phyloP scores from a whole-genome alignment of 2,113 vertebrate species.

The Thamnophis sirtalis region DNA sequence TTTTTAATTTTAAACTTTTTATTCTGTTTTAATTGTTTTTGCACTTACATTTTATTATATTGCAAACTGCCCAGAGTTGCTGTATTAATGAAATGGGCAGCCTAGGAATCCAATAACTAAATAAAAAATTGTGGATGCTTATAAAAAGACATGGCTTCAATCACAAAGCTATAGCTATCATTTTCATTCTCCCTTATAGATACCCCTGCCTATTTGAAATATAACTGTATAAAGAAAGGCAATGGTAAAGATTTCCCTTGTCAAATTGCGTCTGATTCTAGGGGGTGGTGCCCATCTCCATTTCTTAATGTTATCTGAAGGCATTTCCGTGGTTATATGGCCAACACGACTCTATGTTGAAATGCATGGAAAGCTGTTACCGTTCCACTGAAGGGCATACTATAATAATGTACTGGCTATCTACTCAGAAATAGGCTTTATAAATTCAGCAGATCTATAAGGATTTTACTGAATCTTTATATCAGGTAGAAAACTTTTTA shows the following conservation, averaged over 20 bases:
- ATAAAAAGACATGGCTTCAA: background rate
- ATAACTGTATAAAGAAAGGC: background rate
- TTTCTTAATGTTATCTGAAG: background rate
- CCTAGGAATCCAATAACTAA: background rate
- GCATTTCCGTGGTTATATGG: background rate
- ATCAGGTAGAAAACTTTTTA: background rate
- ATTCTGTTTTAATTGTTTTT: background rate
- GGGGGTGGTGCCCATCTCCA: background rate
- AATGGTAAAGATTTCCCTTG: background rate
- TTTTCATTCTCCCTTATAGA: background rate
- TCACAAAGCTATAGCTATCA: background rate
- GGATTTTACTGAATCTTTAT: background rate
- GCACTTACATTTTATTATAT: background rate
- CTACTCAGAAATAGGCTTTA: background rate
- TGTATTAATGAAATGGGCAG: background rate
- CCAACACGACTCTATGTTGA: background rate
- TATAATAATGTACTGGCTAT: background rate
- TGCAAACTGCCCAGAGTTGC: background rate
- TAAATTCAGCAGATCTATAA: background rate
- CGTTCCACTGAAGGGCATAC: background rate
- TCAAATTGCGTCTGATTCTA: background rate
- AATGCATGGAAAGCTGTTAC: background rate
- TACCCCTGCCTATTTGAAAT: background rate
- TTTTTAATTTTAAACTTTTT: background rate
- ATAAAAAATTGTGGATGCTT: background rate